phyloP scores from a whole-genome alignment of 2,888 invertebrate species.

The Notodonta ziczac region DNA sequence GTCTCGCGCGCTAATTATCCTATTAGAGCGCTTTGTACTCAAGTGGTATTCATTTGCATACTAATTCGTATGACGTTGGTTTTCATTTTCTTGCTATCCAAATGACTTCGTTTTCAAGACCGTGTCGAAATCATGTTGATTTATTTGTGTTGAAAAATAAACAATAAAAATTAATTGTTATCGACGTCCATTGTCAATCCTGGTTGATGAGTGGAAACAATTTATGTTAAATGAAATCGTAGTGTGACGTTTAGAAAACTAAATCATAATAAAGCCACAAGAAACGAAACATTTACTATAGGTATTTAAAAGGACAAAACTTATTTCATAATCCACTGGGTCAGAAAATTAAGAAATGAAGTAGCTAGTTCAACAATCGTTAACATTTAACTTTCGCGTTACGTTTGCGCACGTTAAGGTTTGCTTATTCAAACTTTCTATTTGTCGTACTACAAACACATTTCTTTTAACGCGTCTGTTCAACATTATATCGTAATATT shows the following conservation, averaged over 20 bases:
- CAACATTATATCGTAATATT: slow-evolving; percentile 15
- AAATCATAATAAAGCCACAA: slow-evolving; percentile 8
- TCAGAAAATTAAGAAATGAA: slow-evolving; percentile 56
- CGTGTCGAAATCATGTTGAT: too few relatives aligned
- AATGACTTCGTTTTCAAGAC: too few relatives aligned
- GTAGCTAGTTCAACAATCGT: slow-evolving; percentile 16
- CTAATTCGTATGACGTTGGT: background rate
- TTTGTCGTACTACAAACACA: background rate
- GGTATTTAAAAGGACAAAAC: slow-evolving; percentile 27
- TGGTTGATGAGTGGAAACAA: too few relatives aligned
- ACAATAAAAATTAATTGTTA: slow-evolving; percentile 6
- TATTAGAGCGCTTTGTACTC: slow-evolving; percentile 36
- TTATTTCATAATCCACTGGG: slow-evolving; percentile 59
- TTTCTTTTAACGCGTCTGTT: background rate
- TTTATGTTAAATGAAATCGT: too few relatives aligned
- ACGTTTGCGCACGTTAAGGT: background rate
- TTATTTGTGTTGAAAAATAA: too few relatives aligned
- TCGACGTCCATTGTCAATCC: too few relatives aligned
- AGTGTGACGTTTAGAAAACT: too few relatives aligned
- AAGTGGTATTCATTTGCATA: slow-evolving; percentile 8
- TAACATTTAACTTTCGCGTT: slow-evolving; percentile 21
- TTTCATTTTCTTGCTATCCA: too few relatives aligned
- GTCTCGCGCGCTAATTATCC: slow-evolving; percentile 48
- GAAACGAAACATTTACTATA: too few relatives aligned
- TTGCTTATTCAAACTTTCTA: slow-evolving; percentile 6